Conservation (phyloP, 2,797 vertebrate genomes). For the Chaetophractus vellerosus region DNA sequence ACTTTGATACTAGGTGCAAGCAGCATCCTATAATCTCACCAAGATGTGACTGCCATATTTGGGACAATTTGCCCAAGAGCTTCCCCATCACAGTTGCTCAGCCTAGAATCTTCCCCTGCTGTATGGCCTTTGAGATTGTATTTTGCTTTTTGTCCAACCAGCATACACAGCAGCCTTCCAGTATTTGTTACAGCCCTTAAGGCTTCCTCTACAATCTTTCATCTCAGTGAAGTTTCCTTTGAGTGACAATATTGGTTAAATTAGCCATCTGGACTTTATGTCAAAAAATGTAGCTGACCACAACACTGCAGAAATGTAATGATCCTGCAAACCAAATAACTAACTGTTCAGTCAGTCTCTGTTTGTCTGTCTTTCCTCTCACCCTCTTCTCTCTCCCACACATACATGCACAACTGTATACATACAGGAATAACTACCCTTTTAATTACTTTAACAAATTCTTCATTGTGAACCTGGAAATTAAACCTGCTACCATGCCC, state of each 20-base stretch:
- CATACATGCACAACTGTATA: too few species aligned
- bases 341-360: not conserved
- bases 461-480: constrained; percentile 65
- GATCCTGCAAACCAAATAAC: not conserved
- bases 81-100: not conserved
- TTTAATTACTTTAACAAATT: not conserved
- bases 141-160: constrained; percentile 1
- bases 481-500: not conserved
- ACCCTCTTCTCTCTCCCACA: not conserved
- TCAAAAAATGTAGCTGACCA: constrained; percentile 69
- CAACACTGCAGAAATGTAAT: not conserved
- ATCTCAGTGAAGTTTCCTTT: not conserved
- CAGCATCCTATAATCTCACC: not conserved
- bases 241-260: constrained; percentile 73
- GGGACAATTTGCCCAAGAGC: not conserved
- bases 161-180: not conserved
- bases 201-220: constrained; percentile 1
- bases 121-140: not conserved
- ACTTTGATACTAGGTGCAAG: not conserved
- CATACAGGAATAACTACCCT: not conserved
- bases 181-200: not conserved
- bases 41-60: constrained; percentile 8
- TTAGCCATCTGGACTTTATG: constrained; percentile 61
- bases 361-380: not conserved
- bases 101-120: not conserved